Evolutionary conservation across 2,888 invertebrate species (phyloP), one percentile per base, ranked within the genome.

Genomic region (Thereva nobilitata): DNA sequence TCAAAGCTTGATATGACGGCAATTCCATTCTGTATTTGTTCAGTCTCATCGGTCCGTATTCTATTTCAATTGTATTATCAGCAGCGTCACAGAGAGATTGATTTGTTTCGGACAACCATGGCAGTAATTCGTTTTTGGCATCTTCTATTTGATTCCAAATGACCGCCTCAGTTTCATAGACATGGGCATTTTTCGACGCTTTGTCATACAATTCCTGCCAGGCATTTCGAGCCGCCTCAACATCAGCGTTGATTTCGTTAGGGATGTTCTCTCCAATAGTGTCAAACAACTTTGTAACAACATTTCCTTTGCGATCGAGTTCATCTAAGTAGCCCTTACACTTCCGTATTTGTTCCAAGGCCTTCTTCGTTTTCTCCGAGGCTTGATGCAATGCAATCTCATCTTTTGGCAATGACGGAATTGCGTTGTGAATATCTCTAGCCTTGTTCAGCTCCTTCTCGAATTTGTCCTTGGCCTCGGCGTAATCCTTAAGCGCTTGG

Each of bases 91-190:
- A 86, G 4, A 97, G 82, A 42, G 87, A 87, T 72, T 89, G 88
- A 67, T 91, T 91, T 34, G 92, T 94, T 76, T 92, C 90, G 68
- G 87, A 87, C 5, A 95, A 77, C 97, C 97, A 97, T 34, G 88
- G 86, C 0, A 90, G 81, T 3, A 96, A 83, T 76, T 93, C 93
- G 70, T 90, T 89, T 76, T 92, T 93, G 0, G 89, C 88, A 68
- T 92, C 92, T 72, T 93, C 91, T 42, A 97, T 90, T 78, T 95
- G 94, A 74, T 93, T 90, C 95, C 95, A 96, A 63, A 95, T 90
- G n/a, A 92, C 89, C 0, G 90, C 84, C 79, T 96, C 94, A 0
- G 93, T 91, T 80, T 97, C 96, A 57, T 91, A 86, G 64, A 88
- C 88, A 78, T 93, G 92, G 34, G 89, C 87, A 72, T 88, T 86